Conservation (phyloP, 2,797 vertebrate species). For the Cheirogaleus major region DNA sequence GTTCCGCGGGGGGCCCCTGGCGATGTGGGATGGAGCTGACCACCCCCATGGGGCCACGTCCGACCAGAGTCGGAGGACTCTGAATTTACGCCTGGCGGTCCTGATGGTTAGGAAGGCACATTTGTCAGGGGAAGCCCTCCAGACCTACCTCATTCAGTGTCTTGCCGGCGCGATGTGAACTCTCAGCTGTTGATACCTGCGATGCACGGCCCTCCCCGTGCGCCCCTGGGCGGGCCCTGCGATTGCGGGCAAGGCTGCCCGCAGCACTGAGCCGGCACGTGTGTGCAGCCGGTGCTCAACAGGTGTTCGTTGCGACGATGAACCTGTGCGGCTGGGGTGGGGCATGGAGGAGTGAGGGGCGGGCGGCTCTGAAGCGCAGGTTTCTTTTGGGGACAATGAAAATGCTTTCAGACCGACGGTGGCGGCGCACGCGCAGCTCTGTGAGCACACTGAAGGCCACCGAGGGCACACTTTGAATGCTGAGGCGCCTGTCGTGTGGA, state of each 20-base stretch:
- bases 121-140: neutral
- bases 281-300: neutral
- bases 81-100: neutral
- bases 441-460: neutral
- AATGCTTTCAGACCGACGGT: neutral
- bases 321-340: accelerated
- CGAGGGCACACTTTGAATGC: neutral
- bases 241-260: neutral
- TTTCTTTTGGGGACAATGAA: neutral
- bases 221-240: neutral
- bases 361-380: neutral
- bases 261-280: neutral
- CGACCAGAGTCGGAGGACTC: neutral
- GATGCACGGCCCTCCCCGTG: neutral
- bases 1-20: neutral
- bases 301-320: neutral
- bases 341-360: too few species aligned
- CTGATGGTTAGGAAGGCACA: neutral
- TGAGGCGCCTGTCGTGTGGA: neutral
- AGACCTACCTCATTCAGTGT: neutral
- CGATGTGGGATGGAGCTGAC: accelerated
- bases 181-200: neutral
- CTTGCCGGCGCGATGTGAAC: neutral
- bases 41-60: neutral
- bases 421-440: too few species aligned